phyloP scores from a whole-genome alignment of 2,888 invertebrate genomes.

The Cosmia pyralina region DNA sequence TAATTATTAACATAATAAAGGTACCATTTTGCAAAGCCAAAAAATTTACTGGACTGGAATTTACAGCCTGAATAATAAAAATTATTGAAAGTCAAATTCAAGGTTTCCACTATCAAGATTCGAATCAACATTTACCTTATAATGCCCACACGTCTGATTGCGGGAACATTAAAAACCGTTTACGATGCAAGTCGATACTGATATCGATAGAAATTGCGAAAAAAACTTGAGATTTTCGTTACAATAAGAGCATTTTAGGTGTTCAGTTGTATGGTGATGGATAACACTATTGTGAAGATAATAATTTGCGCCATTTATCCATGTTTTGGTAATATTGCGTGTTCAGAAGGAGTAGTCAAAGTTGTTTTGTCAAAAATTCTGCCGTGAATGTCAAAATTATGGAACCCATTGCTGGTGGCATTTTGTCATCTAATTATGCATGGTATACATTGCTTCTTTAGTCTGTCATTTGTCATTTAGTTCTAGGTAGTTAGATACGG shows the following conservation, averaged over 20 bases:
- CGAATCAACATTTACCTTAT: conserved; percentile 23
- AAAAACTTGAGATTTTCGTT: background rate
- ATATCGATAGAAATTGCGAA: conserved; percentile 31
- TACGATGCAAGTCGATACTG: conserved; percentile 26
- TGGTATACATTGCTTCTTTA: background rate
- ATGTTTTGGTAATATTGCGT: conserved; percentile 1
- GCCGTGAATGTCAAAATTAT: conserved; percentile 5
- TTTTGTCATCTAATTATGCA: conserved; percentile 16
- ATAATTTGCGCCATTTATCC: background rate
- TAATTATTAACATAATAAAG: background rate
- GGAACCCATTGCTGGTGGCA: background rate
- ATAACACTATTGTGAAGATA: conserved; percentile 1
- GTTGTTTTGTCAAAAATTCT: background rate
- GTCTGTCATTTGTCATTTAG: background rate
- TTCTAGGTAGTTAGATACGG: background rate
- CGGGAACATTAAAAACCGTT: conserved; percentile 45
- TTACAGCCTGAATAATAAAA: background rate
- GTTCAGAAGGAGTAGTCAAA: background rate
- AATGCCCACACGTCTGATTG: conserved; percentile 31
- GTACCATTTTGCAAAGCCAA: background rate
- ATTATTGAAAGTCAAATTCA: conserved; percentile 6
- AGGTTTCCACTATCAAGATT: conserved; percentile 34
- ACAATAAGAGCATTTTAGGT: conserved; percentile 17
- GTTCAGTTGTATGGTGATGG: conserved; percentile 4
- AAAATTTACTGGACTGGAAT: background rate